Evolutionary conservation across 2,797 vertebrate genomes (phyloP).

Genomic region (Sebastes melanostomus): DNA sequence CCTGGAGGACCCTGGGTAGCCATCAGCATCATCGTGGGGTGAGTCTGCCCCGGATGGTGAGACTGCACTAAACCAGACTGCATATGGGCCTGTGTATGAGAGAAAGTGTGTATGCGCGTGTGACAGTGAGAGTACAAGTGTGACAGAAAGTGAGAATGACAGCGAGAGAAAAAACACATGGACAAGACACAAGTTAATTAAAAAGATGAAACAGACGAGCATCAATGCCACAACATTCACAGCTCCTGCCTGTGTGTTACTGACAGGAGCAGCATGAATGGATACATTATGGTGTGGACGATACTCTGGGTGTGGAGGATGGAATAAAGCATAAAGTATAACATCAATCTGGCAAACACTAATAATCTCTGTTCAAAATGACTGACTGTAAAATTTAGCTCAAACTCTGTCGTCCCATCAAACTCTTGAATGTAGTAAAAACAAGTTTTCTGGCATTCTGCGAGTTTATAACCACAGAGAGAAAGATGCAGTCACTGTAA

Average conservation of each 20-base stretch:
- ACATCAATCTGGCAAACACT: neutral
- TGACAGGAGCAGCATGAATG: neutral
- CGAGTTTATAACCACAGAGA: neutral
- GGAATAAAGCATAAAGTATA: neutral
- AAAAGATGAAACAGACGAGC: neutral
- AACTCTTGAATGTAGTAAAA: neutral
- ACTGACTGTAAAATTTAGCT: neutral
- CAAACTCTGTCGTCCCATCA: neutral
- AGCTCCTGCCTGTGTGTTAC: neutral
- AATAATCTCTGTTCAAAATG: neutral
- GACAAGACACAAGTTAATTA: neutral
- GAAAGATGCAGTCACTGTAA: neutral
- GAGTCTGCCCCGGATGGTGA: constrained; percentile 88
- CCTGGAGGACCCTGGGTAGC: constrained; percentile 93
- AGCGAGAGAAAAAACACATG: constrained; percentile 1
- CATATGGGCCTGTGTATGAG: constrained; percentile 90
- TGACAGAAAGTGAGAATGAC: constrained; percentile 1
- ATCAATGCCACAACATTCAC: neutral
- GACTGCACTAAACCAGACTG: constrained; percentile 97
- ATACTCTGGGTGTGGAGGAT: neutral
- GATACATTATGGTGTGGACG: neutral
- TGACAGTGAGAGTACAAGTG: neutral
- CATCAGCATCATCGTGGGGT: constrained; percentile 98
- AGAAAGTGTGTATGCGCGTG: neutral
- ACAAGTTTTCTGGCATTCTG: neutral